Conservation (phyloP, 2,113 vertebrate species). For the Alethe diademata region DNA sequence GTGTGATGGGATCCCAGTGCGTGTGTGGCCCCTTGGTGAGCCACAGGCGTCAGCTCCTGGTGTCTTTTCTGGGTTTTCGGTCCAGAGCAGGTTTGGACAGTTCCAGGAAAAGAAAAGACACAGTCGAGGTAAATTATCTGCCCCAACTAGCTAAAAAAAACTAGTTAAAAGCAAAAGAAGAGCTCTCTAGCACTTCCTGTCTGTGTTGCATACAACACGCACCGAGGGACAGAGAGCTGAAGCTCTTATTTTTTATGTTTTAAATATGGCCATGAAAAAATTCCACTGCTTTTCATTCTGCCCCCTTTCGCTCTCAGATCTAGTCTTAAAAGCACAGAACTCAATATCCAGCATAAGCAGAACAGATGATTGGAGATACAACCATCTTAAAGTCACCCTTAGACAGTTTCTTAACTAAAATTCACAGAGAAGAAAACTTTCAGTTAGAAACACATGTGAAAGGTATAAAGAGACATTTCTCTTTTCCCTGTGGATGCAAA, state of each 20-base stretch:
- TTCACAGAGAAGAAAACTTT: neutral
- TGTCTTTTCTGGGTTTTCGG: fast-evolving
- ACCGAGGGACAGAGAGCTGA: too few species aligned
- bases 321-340: neutral
- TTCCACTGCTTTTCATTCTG: neutral
- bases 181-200: fast-evolving
- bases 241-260: neutral
- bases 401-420: neutral
- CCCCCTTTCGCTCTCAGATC: fast-evolving
- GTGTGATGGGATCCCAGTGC: too few species aligned
- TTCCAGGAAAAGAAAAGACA: neutral
- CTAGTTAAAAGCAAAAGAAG: neutral
- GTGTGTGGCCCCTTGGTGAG: too few species aligned
- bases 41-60: fast-evolving
- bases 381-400: neutral
- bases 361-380: neutral
- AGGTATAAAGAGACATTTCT: neutral
- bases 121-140: neutral
- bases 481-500: neutral
- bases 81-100: neutral
- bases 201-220: neutral
- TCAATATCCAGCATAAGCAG: neutral
- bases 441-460: neutral
- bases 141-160: neutral
- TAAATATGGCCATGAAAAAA: neutral